Evolutionary conservation across 1,140 invertebrate species (phyloP).

Genomic region (Bombus impatiens): DNA sequence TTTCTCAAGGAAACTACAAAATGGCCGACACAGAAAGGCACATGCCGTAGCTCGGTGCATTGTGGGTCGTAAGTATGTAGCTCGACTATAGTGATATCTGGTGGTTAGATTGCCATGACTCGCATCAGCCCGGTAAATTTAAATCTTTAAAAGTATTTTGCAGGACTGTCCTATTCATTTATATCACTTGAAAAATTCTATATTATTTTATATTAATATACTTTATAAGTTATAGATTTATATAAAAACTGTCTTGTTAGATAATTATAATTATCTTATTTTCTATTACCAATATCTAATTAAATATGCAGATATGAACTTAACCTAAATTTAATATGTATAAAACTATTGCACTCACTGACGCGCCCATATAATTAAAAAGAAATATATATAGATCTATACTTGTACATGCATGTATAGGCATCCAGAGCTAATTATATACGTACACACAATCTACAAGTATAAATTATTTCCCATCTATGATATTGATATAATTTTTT

Average conservation of each 20-base stretch:
- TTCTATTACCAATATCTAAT: conserved; percentile 7
- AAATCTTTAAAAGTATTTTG: background rate
- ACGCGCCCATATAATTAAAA: background rate
- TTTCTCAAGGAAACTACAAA: conserved; percentile 87
- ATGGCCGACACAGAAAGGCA: conserved; percentile 86
- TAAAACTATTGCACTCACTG: background rate
- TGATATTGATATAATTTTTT: background rate
- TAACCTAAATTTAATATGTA: background rate
- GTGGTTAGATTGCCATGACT: background rate
- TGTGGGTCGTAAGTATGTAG: conserved; percentile 77
- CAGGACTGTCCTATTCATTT: background rate
- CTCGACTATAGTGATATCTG: conserved; percentile 40
- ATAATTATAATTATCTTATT: background rate
- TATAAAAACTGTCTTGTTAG: background rate
- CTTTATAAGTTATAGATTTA: background rate
- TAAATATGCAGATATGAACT: background rate
- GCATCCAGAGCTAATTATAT: background rate
- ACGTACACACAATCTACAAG: background rate
- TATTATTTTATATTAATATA: background rate
- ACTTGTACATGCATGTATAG: background rate
- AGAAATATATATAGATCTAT: too few species aligned
- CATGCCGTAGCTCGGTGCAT: conserved; percentile 86
- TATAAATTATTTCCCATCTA: background rate
- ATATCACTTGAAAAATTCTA: background rate
- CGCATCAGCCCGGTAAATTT: conserved; percentile 40